phyloP scores from a whole-genome alignment of 2,113 vertebrate species.

The Saimiri boliviensis region DNA sequence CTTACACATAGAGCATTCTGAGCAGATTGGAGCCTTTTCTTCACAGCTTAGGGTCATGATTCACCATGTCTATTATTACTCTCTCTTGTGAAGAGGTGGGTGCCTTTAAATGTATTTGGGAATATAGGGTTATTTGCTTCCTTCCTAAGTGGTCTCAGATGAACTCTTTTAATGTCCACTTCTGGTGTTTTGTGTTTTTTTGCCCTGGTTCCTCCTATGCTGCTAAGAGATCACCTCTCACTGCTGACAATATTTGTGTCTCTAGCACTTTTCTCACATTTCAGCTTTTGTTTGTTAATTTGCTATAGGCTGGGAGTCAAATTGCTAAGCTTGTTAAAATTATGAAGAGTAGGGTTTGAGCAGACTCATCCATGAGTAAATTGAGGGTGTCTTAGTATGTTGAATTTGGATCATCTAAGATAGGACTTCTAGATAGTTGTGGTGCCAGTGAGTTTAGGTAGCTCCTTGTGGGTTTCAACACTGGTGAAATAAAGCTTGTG shows the following conservation, averaged over 20 bases:
- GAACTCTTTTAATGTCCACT: neutral
- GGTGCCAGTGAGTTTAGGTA: neutral
- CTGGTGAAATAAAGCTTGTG: neutral
- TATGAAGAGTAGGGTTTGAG: neutral
- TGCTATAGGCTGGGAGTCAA: neutral
- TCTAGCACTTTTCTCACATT: neutral
- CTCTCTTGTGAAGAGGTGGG: neutral
- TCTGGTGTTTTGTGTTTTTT: neutral
- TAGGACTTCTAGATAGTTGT: neutral
- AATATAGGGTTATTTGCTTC: neutral
- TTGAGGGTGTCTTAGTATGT: neutral
- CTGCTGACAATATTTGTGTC: neutral
- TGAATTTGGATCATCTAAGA: neutral
- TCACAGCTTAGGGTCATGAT: conserved; percentile 33
- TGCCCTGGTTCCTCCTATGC: neutral
- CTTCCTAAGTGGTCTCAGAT: neutral
- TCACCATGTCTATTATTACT: neutral
- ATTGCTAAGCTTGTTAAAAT: neutral
- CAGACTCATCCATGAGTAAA: neutral
- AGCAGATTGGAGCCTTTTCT: conserved; percentile 39
- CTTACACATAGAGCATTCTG: conserved; percentile 8
- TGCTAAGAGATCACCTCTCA: neutral
- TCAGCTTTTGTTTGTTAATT: neutral
- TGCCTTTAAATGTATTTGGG: conserved; percentile 26
- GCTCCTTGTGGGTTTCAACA: neutral